Evolutionary conservation across 1,140 invertebrate genomes (phyloP).

Genomic region (Pseudachorutes palmiensis): DNA sequence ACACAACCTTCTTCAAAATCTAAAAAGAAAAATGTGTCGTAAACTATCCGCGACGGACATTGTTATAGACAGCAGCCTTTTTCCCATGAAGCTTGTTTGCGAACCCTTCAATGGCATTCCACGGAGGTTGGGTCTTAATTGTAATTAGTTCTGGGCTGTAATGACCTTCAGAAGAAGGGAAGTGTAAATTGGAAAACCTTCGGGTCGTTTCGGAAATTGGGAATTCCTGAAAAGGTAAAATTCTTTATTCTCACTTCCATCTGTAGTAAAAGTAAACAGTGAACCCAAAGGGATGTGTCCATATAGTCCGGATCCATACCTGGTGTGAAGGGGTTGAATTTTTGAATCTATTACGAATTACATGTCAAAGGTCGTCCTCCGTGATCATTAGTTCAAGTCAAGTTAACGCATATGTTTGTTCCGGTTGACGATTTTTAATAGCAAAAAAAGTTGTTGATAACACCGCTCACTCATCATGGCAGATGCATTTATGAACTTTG

Average conservation of each 20-base stretch:
- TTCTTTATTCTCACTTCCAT: neutral
- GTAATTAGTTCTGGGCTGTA: neutral
- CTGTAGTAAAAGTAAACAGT: neutral
- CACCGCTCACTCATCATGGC: too few species aligned
- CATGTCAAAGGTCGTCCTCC: neutral
- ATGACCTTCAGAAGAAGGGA: neutral
- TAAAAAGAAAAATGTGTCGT: neutral
- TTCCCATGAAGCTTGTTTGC: neutral
- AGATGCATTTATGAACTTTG: too few species aligned
- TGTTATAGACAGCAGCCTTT: neutral
- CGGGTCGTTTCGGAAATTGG: neutral
- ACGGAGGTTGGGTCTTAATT: too few species aligned
- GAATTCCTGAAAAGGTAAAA: neutral
- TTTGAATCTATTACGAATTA: neutral
- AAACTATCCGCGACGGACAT: neutral
- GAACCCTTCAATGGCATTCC: too few species aligned
- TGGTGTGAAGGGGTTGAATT: neutral
- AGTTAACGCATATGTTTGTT: neutral
- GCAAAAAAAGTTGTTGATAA: too few species aligned
- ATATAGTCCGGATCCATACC: neutral
- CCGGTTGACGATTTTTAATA: neutral
- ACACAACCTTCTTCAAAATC: neutral
- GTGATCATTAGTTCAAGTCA: neutral
- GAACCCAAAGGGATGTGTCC: neutral
- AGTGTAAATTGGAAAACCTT: neutral